A percentile compares a stretch with the other conserved stretches of the same genome.
Conservation (phyloP, 23 tunicate species). For the Trididemnum nubilum region DNA sequence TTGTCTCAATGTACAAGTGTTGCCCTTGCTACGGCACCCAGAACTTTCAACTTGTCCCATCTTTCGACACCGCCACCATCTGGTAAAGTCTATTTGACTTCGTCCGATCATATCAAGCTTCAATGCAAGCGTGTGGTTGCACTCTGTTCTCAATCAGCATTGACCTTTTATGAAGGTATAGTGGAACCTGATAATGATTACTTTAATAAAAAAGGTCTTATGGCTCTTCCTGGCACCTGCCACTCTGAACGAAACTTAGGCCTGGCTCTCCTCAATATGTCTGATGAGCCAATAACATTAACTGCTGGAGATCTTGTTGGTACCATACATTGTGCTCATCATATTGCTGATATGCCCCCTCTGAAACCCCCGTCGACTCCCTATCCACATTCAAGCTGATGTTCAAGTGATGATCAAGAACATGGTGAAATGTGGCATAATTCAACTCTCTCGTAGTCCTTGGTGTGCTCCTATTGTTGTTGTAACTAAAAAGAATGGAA, state of each 20-base stretch:
- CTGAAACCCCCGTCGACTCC: background rate
- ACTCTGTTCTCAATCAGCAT: no score
- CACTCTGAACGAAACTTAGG: background rate
- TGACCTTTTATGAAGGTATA: no score
- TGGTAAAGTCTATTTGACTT: no score
- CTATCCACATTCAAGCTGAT: background rate
- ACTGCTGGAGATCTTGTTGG: background rate
- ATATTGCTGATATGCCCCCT: background rate
- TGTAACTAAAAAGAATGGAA: slow-evolving; percentile 26
- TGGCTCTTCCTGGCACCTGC: background rate
- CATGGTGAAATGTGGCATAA: slow-evolving; percentile 8
- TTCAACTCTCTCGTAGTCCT: background rate
- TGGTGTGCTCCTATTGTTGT: slow-evolving; percentile 14
- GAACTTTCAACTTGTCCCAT: no score
- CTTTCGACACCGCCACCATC: no score
- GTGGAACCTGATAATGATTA: background rate
- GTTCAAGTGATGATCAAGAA: background rate
- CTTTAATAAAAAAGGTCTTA: background rate
- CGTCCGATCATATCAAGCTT: no score
- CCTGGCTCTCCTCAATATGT: background rate
- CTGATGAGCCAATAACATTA: background rate
- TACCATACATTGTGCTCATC: background rate
- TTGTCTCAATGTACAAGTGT: no score
- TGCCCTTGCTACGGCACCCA: no score
- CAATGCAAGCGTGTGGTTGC: no score